These are phyloP conservation scores for Characodon lateralis DNA, from an alignment of 2,797 vertebrate species.

Conservation along the genomic window DNA sequence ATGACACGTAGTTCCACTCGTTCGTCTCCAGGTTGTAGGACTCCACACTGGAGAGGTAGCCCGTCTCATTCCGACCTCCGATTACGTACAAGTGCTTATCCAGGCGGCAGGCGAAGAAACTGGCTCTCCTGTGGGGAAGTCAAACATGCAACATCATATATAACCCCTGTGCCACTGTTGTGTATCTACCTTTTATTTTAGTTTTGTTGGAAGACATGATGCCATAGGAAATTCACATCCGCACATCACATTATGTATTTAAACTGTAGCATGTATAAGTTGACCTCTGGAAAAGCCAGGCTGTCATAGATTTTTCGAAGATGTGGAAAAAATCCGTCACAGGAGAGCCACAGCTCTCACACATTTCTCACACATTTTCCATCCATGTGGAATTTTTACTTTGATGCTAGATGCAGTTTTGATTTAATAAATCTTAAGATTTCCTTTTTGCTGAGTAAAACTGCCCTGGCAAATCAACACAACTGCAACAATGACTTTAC, in stretches of 20 bases:
- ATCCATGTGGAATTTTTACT: neutral
- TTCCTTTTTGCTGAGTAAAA: neutral
- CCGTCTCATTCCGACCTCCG: slow-evolving; percentile 94
- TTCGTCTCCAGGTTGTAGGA: slow-evolving; percentile 98
- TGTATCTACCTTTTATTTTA: neutral
- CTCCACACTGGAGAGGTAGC: slow-evolving; percentile 98
- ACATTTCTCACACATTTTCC: neutral
- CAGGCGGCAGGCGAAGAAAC: slow-evolving; percentile 97
- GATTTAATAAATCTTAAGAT: neutral
- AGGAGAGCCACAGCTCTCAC: neutral
- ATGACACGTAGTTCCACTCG: slow-evolving; percentile 97
- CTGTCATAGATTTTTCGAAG: neutral
- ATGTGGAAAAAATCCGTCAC: neutral
- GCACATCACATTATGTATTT: neutral
- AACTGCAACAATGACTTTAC: neutral
- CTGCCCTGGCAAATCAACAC: neutral
- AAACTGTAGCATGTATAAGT: neutral
- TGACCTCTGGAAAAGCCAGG: neutral
- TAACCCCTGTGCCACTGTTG: neutral
- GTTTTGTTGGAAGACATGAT: neutral
- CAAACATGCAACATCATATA: slow-evolving; percentile 64
- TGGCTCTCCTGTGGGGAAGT: slow-evolving; percentile 91
- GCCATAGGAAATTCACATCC: neutral
- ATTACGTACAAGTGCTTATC: slow-evolving; percentile 98
- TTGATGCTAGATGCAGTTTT: neutral